Percentiles rank a stretch among this genome's conserved stretches.
These are phyloP conservation scores for Pampus argenteus DNA, from an alignment of 2,797 vertebrate species.

Conservation along the genomic window DNA sequence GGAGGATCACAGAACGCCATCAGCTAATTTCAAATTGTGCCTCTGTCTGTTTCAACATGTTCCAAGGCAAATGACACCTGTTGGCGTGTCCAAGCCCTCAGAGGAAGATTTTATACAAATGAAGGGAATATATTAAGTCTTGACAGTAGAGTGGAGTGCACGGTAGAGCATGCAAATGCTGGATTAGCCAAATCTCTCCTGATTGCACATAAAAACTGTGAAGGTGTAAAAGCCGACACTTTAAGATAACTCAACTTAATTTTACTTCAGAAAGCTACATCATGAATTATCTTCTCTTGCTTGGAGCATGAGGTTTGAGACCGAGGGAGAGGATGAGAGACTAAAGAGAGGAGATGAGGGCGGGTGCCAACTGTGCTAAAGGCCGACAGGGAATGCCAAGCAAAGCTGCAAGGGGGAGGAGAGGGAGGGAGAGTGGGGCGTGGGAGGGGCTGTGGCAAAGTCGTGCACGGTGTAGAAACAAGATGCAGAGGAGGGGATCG, in stretches of 20 bases:
- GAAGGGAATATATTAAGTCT: slow-evolving; percentile 46
- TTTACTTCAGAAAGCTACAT: slow-evolving; percentile 15
- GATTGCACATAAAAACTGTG: slow-evolving; percentile 25
- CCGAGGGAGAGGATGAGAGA: slow-evolving; percentile 43
- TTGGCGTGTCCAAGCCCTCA: slow-evolving; percentile 32
- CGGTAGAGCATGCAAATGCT: slow-evolving; percentile 23
- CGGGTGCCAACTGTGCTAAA: slow-evolving; percentile 78
- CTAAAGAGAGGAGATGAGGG: slow-evolving; percentile 37
- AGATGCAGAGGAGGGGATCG: background rate
- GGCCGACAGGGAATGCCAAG: slow-evolving; percentile 66
- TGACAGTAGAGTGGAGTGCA: slow-evolving; percentile 13
- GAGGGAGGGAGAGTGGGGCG: slow-evolving; percentile 37
- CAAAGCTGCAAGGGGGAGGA: slow-evolving; percentile 30
- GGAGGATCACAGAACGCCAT: slow-evolving; percentile 64
- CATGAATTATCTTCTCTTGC: slow-evolving; percentile 9
- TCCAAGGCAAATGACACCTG: slow-evolving; percentile 50
- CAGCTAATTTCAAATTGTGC: slow-evolving; percentile 62
- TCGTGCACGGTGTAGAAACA: slow-evolving; percentile 31
- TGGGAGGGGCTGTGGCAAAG: slow-evolving; percentile 28
- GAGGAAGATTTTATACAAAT: slow-evolving; percentile 50
- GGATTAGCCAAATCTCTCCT: slow-evolving; percentile 43
- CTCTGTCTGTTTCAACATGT: slow-evolving; percentile 51
- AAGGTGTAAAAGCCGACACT: slow-evolving; percentile 2
- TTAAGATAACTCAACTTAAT: slow-evolving; percentile 2
- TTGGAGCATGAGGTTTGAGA: slow-evolving; percentile 30